Conservation (phyloP, 2,888 invertebrate species). For the Trissoscelio sp. region DNA sequence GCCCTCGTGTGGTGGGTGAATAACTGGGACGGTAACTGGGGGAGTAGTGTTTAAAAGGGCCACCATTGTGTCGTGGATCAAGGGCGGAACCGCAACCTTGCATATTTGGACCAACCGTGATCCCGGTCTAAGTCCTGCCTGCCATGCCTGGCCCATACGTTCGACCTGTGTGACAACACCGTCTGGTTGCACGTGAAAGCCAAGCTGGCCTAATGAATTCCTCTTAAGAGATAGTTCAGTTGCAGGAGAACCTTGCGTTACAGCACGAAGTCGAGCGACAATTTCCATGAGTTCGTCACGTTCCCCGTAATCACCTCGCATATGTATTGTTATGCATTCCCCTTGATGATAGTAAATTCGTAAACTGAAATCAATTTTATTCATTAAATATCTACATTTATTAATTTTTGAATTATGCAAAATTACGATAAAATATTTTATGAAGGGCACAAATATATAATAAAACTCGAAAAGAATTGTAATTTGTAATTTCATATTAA, state of each 20-base stretch:
- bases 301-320: constrained; percentile 88
- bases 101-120: constrained; percentile 96
- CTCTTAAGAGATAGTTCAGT: constrained; percentile 92
- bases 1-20: too few species aligned
- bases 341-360: constrained; percentile 96
- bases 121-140: constrained; percentile 94
- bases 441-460: too few species aligned
- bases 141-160: constrained; percentile 88
- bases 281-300: constrained; percentile 90
- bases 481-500: too few species aligned
- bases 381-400: not conserved
- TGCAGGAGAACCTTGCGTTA: constrained; percentile 90
- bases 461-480: too few species aligned
- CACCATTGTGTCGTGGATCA: too few species aligned
- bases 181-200: constrained; percentile 95
- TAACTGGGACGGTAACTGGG: too few species aligned
- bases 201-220: constrained; percentile 93
- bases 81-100: constrained; percentile 94
- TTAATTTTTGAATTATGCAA: too few species aligned
- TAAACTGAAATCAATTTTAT: constrained; percentile 84
- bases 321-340: constrained; percentile 93
- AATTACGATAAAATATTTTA: too few species aligned
- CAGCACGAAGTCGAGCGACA: constrained; percentile 90
- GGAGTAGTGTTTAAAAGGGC: too few species aligned
- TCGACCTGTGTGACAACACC: constrained; percentile 98